phyloP scores from a whole-genome alignment of 2,888 invertebrate genomes.

The Caenorhabditis doughertyi region DNA sequence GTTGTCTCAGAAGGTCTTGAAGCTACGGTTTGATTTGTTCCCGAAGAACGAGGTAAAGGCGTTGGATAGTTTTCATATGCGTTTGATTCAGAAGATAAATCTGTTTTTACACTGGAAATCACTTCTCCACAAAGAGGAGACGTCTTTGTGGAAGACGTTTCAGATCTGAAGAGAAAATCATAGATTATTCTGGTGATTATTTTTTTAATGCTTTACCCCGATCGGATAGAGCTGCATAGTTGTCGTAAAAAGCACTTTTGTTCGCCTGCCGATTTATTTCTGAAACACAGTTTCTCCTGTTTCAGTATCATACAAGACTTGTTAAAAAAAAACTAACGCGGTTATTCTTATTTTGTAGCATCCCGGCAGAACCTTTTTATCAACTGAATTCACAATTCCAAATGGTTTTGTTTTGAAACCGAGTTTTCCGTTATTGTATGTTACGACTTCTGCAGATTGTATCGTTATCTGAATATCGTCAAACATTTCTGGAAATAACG shows the following conservation, averaged over 20 bases:
- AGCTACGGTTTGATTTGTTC: background rate
- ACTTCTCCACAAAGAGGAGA: constrained; percentile 1
- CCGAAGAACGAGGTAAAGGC: background rate
- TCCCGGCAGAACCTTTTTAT: background rate
- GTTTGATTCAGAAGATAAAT: background rate
- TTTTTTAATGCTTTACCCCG: background rate
- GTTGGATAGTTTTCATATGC: constrained; percentile 1
- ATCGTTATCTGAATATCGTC: background rate
- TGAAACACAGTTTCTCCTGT: background rate
- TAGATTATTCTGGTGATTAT: background rate
- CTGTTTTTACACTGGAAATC: background rate
- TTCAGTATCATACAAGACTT: background rate
- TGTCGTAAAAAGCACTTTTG: background rate
- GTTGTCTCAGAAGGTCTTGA: no score
- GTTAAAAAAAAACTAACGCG: background rate
- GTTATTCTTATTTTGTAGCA: background rate
- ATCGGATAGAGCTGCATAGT: background rate
- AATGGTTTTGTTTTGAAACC: constrained; percentile 18
- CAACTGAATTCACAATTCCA: background rate
- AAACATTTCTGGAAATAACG: no score
- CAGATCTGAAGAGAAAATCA: background rate
- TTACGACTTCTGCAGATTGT: background rate
- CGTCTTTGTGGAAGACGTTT: background rate
- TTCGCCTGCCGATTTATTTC: constrained; percentile 6
- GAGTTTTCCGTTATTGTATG: background rate